Conservation (phyloP, 1,140 invertebrate genomes). For the Lepidurus arcticus region DNA sequence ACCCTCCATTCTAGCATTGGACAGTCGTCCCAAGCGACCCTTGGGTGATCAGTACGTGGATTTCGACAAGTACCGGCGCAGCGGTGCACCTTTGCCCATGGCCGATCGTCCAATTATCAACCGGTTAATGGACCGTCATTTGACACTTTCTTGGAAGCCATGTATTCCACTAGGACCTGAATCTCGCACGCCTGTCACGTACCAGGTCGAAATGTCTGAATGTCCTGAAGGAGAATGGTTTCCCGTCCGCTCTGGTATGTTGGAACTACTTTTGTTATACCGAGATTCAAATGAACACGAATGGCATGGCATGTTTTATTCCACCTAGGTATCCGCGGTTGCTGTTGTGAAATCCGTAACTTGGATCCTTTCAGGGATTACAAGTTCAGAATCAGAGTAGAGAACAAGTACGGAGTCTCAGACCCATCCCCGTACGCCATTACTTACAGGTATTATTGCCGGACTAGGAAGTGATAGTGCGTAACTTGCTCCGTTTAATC, state of each 20-base stretch:
- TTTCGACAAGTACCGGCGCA: constrained; percentile 73
- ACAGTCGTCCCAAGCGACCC: constrained; percentile 60
- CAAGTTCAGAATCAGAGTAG: constrained; percentile 85
- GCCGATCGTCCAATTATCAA: constrained; percentile 82
- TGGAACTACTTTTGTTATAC: neutral
- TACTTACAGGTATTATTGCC: constrained; percentile 55
- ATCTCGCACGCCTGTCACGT: constrained; percentile 72
- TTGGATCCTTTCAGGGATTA: constrained; percentile 82
- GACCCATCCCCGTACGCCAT: constrained; percentile 83
- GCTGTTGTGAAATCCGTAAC: constrained; percentile 74
- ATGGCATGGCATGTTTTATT: constrained; percentile 7
- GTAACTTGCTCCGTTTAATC: neutral
- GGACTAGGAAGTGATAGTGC: constrained; percentile 8
- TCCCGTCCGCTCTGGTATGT: constrained; percentile 60
- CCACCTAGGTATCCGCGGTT: constrained; percentile 62
- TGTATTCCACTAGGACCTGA: constrained; percentile 69
- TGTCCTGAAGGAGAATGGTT: constrained; percentile 79
- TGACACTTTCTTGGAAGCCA: constrained; percentile 85
- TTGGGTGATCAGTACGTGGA: constrained; percentile 74
- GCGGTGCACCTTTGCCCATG: constrained; percentile 72
- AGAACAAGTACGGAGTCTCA: constrained; percentile 94
- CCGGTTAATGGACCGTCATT: constrained; percentile 73
- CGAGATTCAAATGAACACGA: neutral
- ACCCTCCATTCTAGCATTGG: constrained; percentile 52
- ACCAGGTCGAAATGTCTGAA: constrained; percentile 88